These are phyloP conservation scores for Macaria notata DNA, from an alignment of 2,888 invertebrate species.

Conservation along the genomic window DNA sequence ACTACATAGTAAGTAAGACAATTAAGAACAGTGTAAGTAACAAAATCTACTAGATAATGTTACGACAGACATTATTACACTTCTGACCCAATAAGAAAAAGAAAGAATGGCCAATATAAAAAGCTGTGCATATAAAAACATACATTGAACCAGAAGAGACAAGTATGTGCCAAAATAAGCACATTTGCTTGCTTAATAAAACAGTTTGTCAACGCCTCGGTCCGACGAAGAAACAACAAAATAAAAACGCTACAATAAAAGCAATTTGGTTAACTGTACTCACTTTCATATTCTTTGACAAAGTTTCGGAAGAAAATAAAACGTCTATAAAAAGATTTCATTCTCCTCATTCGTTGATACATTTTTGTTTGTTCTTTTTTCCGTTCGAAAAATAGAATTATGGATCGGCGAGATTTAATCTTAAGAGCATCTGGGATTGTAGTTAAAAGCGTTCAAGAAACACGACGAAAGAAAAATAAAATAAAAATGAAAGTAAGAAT, in stretches of 20 bases:
- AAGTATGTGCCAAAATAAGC: conserved; percentile 34
- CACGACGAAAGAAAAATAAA: conserved; percentile 29
- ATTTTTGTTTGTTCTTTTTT: conserved; percentile 39
- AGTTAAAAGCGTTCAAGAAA: conserved; percentile 23
- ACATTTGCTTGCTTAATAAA: conserved; percentile 43
- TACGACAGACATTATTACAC: conserved; percentile 15
- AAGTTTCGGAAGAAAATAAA: conserved; percentile 43
- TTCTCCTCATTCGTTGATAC: conserved; percentile 37
- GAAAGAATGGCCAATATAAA: conserved; percentile 11
- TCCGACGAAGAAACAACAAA: conserved; percentile 41
- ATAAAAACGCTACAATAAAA: conserved; percentile 50
- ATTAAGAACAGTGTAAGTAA: no score
- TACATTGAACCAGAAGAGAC: conserved; percentile 23
- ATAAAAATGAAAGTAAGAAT: conserved; percentile 23
- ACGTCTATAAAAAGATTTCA: conserved; percentile 37
- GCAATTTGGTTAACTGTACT: conserved; percentile 53
- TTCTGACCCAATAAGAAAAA: conserved; percentile 10
- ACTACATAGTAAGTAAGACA: no score
- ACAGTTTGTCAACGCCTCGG: conserved; percentile 43
- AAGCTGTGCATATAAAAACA: conserved; percentile 15
- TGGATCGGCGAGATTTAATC: conserved; percentile 36
- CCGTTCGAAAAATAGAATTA: conserved; percentile 39
- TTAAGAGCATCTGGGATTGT: conserved; percentile 14
- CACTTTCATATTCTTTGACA: conserved; percentile 45
- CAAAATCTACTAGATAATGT: conserved; percentile 2